Percentiles rank a stretch among this genome's conserved stretches.
Evolutionary conservation across 1,140 invertebrate species (phyloP).

Genomic region (Drosophila lacertosa): DNA sequence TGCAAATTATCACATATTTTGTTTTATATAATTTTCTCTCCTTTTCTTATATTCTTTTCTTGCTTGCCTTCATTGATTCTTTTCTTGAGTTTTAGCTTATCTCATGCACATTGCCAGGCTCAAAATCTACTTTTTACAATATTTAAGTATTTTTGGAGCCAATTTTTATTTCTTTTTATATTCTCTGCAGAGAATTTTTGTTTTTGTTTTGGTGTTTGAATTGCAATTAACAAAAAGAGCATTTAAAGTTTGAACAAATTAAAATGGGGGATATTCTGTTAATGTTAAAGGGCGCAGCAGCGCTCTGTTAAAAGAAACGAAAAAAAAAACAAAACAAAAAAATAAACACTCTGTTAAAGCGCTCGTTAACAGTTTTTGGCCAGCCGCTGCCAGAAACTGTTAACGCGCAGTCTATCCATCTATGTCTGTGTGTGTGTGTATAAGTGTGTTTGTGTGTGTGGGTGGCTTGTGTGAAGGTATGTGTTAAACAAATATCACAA

Average conservation of each 20-base stretch:
- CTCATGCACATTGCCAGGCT: slow-evolving; percentile 28
- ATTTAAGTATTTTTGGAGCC: slow-evolving; percentile 74
- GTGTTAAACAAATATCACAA: slow-evolving; percentile 83
- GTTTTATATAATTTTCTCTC: slow-evolving; percentile 51
- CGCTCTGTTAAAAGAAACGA: slow-evolving; percentile 47
- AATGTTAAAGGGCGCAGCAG: slow-evolving; percentile 57
- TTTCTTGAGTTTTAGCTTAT: slow-evolving; percentile 15
- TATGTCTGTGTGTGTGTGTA: slow-evolving; percentile 30
- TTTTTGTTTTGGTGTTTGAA: slow-evolving; percentile 18
- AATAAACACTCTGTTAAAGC: slow-evolving; percentile 29
- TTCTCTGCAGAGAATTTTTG: slow-evolving; percentile 15
- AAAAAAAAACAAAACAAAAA: slow-evolving; percentile 7
- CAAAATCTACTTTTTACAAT: slow-evolving; percentile 65
- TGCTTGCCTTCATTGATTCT: slow-evolving; percentile 24
- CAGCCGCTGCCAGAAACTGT: slow-evolving; percentile 62
- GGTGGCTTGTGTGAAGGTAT: slow-evolving; percentile 51
- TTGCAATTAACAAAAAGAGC: slow-evolving; percentile 44
- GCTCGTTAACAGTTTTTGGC: slow-evolving; percentile 51
- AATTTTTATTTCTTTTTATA: slow-evolving; percentile 28
- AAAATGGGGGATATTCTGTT: no score
- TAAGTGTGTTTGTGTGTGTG: slow-evolving; percentile 31
- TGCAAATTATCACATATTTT: slow-evolving; percentile 83
- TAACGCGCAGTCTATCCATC: slow-evolving; percentile 63
- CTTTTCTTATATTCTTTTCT: slow-evolving; percentile 13
- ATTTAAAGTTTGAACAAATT: slow-evolving; percentile 32